Evolutionary conservation across 1,140 invertebrate species (phyloP).

Genomic region (Asbolus verrucosus): DNA sequence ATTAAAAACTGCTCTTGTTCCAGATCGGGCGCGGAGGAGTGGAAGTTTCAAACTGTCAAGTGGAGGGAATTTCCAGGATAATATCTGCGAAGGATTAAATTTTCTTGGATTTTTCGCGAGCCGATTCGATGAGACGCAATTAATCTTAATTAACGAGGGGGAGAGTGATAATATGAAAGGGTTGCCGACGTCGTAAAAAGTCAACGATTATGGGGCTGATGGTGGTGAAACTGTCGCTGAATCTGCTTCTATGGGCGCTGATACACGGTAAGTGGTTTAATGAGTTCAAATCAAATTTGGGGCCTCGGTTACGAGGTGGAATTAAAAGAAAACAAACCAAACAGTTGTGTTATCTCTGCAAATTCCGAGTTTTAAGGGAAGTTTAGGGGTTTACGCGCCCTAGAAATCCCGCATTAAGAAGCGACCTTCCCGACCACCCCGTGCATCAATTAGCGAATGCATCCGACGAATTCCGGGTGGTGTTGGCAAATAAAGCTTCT

Average conservation of each 20-base stretch:
- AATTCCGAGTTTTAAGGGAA: background rate
- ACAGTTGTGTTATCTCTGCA: background rate
- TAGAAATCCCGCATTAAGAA: too few species aligned
- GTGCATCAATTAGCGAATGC: too few species aligned
- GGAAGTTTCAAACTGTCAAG: conserved; percentile 23
- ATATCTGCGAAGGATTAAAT: conserved; percentile 6
- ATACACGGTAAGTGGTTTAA: conserved; percentile 11
- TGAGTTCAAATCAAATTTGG: background rate
- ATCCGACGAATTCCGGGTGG: too few species aligned
- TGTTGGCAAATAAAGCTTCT: too few species aligned
- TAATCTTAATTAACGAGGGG: conserved; percentile 27
- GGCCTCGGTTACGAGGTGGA: too few species aligned
- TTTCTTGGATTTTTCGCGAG: conserved; percentile 24
- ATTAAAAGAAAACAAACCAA: conserved; percentile 1
- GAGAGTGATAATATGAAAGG: conserved; percentile 28
- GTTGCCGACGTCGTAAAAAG: background rate
- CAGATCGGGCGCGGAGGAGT: too few species aligned
- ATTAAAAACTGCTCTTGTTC: too few species aligned
- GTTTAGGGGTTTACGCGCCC: too few species aligned
- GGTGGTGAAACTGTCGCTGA: conserved; percentile 12
- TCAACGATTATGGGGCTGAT: background rate
- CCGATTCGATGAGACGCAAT: conserved; percentile 11
- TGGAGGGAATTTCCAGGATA: conserved; percentile 11
- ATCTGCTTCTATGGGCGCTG: conserved; percentile 10
- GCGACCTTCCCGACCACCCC: too few species aligned